Evolutionary conservation across 1,140 invertebrate species (phyloP).

Genomic region (Himalopsyche phryganea): DNA sequence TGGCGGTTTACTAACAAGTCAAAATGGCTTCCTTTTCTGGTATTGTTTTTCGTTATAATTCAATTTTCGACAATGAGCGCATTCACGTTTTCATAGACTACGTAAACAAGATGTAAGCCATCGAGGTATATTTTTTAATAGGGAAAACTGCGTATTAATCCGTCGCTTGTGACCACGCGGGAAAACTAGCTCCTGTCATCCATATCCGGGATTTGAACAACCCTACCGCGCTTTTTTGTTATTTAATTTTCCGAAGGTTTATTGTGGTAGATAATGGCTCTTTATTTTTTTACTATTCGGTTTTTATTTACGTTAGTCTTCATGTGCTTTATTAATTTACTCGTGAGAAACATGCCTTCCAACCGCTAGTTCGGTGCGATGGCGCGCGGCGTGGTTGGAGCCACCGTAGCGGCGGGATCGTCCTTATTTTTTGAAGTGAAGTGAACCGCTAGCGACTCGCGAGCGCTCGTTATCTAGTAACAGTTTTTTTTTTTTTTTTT

Average conservation of each 20-base stretch:
- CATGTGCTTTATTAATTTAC: too few relatives aligned
- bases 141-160: too few relatives aligned
- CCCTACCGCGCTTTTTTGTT: background rate
- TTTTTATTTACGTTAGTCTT: too few relatives aligned
- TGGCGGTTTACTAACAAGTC: conserved; percentile 48
- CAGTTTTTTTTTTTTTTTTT: too few relatives aligned
- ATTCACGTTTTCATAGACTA: too few relatives aligned
- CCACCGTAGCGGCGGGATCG: conserved; percentile 35
- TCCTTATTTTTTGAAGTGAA: conserved; percentile 45
- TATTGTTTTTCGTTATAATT: background rate
- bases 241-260: too few relatives aligned
- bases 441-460: conserved; percentile 9
- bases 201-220: conserved; percentile 14
- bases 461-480: too few relatives aligned
- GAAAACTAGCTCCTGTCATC: conserved; percentile 39
- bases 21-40: conserved; percentile 51
- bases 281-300: conserved; percentile 4
- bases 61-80: background rate
- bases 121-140: too few relatives aligned
- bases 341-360: conserved; percentile 48
- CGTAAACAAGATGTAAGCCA: too few relatives aligned
- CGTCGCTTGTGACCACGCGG: conserved; percentile 40
- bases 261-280: conserved; percentile 6
- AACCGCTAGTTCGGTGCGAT: conserved; percentile 14
- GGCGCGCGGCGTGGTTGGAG: conserved; percentile 29